These are phyloP conservation scores for Hyperoplus lanceolatus DNA, from an alignment of 2,797 vertebrate genomes.

Conservation along the genomic window DNA sequence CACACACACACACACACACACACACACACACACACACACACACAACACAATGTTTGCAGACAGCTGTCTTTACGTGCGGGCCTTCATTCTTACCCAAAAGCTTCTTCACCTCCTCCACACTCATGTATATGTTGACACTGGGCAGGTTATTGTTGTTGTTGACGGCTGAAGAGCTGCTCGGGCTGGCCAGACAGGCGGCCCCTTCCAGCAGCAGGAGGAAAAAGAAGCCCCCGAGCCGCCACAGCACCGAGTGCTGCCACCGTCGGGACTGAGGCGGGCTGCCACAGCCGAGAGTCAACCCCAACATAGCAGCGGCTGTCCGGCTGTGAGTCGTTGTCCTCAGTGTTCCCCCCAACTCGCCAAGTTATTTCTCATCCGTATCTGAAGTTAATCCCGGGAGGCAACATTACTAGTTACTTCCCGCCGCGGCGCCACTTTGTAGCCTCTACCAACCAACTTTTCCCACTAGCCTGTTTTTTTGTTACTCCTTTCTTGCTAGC, in stretches of 20 bases:
- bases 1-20: no score
- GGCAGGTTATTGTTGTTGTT: slow-evolving; percentile 68
- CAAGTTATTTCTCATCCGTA: slow-evolving; percentile 80
- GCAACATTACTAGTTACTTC: slow-evolving; percentile 80
- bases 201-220: slow-evolving; percentile 82
- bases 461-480: slow-evolving; percentile 53
- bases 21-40: not conserved
- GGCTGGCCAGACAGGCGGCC: slow-evolving; percentile 79
- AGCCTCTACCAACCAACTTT: slow-evolving; percentile 8
- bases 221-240: slow-evolving; percentile 81
- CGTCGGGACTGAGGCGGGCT: slow-evolving; percentile 71
- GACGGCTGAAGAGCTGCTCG: slow-evolving; percentile 65
- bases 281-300: slow-evolving; percentile 70
- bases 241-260: slow-evolving; percentile 76
- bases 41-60: slow-evolving; percentile 6
- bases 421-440: slow-evolving; percentile 50
- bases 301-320: slow-evolving; percentile 76
- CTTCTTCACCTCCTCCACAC: slow-evolving; percentile 87
- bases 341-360: slow-evolving; percentile 50
- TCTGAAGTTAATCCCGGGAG: slow-evolving; percentile 80
- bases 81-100: slow-evolving; percentile 81
- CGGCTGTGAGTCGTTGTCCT: slow-evolving; percentile 65
- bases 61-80: slow-evolving; percentile 29
- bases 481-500: slow-evolving; percentile 53
- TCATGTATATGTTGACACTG: slow-evolving; percentile 87